phyloP scores from a whole-genome alignment of 2,888 invertebrate genomes.

The Chymomyza fuscimana region DNA sequence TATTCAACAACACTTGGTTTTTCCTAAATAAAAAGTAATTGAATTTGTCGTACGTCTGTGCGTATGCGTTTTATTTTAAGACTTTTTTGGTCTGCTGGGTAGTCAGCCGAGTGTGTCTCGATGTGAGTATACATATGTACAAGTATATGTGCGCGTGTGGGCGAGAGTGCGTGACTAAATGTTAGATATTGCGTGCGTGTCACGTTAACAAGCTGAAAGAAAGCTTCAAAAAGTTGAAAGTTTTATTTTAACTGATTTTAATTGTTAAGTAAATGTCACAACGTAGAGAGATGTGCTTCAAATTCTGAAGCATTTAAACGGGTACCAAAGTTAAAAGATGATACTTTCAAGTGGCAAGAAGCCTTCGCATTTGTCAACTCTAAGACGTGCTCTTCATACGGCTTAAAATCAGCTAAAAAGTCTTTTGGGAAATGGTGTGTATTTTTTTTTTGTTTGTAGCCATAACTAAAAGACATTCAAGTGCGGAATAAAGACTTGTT shows the following conservation, averaged over 20 bases:
- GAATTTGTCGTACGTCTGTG: too few species aligned
- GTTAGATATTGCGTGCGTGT: neutral
- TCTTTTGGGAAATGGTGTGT: neutral
- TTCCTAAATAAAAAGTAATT: too few species aligned
- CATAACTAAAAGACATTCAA: neutral
- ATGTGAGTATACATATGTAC: neutral
- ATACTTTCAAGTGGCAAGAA: neutral
- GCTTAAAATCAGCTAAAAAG: neutral
- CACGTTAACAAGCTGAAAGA: neutral
- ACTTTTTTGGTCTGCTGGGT: too few species aligned
- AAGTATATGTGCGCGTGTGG: neutral
- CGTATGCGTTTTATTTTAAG: too few species aligned
- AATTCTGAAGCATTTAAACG: neutral
- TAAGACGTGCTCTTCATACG: neutral
- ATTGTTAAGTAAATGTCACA: neutral
- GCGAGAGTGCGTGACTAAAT: neutral
- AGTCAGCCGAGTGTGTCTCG: neutral
- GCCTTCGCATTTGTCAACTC: neutral
- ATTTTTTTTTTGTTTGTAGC: neutral
- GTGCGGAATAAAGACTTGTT: neutral
- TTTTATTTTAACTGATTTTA: neutral
- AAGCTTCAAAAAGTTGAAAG: neutral
- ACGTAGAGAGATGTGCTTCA: neutral
- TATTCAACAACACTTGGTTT: too few species aligned
- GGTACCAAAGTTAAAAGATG: neutral